These are phyloP conservation scores for Philhelius pedissequus DNA, from an alignment of 2,888 invertebrate species.

Conservation along the genomic window DNA sequence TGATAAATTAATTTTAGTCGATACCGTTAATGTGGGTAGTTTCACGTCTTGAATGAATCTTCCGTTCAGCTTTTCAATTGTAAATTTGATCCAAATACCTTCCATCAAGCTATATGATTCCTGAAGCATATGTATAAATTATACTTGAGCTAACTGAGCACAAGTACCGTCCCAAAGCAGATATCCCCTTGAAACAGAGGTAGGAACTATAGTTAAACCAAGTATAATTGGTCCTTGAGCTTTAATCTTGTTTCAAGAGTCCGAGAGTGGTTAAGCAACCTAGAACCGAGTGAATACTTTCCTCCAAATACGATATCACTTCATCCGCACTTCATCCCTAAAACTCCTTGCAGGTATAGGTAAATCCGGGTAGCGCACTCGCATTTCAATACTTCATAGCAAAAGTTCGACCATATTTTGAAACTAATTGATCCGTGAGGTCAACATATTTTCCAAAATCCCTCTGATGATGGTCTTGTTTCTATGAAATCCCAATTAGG, in stretches of 20 bases:
- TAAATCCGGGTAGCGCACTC: neutral
- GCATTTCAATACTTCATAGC: neutral
- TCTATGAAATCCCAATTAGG: slow-evolving; percentile 66
- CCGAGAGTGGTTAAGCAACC: too few relatives aligned
- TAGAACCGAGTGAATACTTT: neutral
- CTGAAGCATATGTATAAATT: too few relatives aligned
- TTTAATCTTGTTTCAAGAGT: neutral
- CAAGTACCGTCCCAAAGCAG: too few relatives aligned
- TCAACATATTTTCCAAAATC: slow-evolving; percentile 64
- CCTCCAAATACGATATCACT: neutral
- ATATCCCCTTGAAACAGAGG: too few relatives aligned
- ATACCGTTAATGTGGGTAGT: too few relatives aligned
- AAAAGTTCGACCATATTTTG: slow-evolving; percentile 28
- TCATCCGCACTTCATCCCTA: neutral
- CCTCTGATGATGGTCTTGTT: slow-evolving; percentile 28
- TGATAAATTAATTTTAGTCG: too few relatives aligned
- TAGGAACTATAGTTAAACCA: too few relatives aligned
- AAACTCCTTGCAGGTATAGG: neutral
- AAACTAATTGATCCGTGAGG: slow-evolving; percentile 66
- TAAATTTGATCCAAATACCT: too few relatives aligned
- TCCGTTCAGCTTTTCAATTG: too few relatives aligned
- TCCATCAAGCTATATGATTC: too few relatives aligned
- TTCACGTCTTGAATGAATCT: too few relatives aligned
- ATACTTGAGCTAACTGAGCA: too few relatives aligned
- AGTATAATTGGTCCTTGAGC: neutral